phyloP scores from a whole-genome alignment of 2,888 invertebrate genomes.

The Thyatira batis region DNA sequence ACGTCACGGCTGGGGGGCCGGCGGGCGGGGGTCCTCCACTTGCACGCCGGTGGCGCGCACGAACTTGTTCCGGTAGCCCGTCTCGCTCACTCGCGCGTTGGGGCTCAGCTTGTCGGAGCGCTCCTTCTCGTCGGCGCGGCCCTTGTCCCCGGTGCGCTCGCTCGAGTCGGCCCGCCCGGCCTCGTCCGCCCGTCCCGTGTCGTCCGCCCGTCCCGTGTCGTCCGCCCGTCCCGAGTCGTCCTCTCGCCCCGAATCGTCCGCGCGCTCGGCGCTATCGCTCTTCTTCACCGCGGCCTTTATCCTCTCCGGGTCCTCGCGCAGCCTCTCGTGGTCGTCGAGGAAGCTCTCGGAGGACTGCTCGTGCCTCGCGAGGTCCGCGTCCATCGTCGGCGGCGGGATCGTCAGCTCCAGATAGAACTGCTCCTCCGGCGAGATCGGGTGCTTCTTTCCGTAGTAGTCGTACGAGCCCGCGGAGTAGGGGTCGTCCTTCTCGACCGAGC shows the following conservation, averaged over 20 bases:
- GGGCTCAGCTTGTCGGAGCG: slow-evolving; percentile 54
- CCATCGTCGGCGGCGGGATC: slow-evolving; percentile 61
- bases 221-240: slow-evolving; percentile 35
- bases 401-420: slow-evolving; percentile 52
- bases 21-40: slow-evolving; percentile 55
- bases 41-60: slow-evolving; percentile 62
- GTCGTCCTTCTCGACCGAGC: slow-evolving; percentile 42
- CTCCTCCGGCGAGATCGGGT: slow-evolving; percentile 66
- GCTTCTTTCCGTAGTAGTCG: slow-evolving; percentile 66
- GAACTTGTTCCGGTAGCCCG: slow-evolving; percentile 61
- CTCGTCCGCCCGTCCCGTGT: slow-evolving; percentile 29
- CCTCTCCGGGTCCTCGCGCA: slow-evolving; percentile 56
- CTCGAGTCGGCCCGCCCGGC: slow-evolving; percentile 27
- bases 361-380: slow-evolving; percentile 58
- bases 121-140: slow-evolving; percentile 33
- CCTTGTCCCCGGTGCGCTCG: slow-evolving; percentile 38
- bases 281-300: slow-evolving; percentile 19
- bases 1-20: slow-evolving; percentile 4
- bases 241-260: slow-evolving; percentile 27
- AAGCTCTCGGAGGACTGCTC: slow-evolving; percentile 50
- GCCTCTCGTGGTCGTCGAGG: slow-evolving; percentile 60
- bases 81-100: slow-evolving; percentile 59
- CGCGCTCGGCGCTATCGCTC: slow-evolving; percentile 28
- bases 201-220: slow-evolving; percentile 39
- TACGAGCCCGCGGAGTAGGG: slow-evolving; percentile 57